Base-by-base conservation (phyloP, 2,888 invertebrate species). In the Coremacera marginata region DNA sequence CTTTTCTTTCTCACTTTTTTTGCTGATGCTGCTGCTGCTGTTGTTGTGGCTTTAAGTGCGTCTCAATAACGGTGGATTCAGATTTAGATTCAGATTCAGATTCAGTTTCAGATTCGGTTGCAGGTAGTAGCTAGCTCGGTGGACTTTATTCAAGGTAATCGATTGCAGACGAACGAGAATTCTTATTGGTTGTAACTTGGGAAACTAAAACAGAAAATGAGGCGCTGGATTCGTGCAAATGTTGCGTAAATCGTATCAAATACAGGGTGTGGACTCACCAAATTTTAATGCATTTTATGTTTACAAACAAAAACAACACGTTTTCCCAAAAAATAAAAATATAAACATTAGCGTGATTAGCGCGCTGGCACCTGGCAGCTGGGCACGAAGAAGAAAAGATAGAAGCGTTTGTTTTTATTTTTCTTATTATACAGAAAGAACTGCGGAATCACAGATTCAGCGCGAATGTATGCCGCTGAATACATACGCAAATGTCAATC, bases 231-330 rank as follows among this genome's bases (percentile, higher is more conserved):
- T 65, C n/a, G 65, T 74, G 74, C 52, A 65, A 16, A 34, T 63
- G 65, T 74, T 74, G 74, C 74, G 74, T 74, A 65, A 74, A 73
- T 65, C n/a, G 11, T 52, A 22, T 22, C 34, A 34, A 51, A 34
- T 74, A 74, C 65, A 51, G 74, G 74, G 74, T 65, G 74, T 65
- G 65, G 74, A 74, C 74, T 74, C 25, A 74, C 74, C 74, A 34
- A 74, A 65, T 74, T 27, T 74, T 74, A 65, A 74, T 74, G 25
- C 74, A 74, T 74, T 74, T 74, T 65, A 52, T 74, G 74, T 74
- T 74, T 74, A 74, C 74, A 74, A 74, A 74, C 74, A 74, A 74
- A 74, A 74, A 74, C 74, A 74, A 74, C 74, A 74, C 74, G 74
- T 74, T 74, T 74, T 65, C 55, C 55, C 65, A 74, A 74, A 74